phyloP scores from a whole-genome alignment of 2,113 vertebrate genomes.

The Mohoua ochrocephala region DNA sequence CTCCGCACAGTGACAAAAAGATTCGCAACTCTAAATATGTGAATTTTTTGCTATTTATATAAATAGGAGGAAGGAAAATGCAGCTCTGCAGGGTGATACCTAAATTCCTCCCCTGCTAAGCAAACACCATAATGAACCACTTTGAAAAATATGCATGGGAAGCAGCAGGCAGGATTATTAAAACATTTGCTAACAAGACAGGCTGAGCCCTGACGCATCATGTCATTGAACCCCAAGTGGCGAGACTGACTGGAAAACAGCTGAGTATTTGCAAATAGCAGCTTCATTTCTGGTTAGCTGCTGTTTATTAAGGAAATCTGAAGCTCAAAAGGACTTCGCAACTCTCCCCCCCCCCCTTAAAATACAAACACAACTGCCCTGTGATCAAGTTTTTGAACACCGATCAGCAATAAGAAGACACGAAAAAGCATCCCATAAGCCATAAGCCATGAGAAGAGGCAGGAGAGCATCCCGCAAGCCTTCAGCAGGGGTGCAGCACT shows the following conservation, averaged over 20 bases:
- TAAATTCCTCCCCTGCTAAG: background rate
- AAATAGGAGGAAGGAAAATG: background rate
- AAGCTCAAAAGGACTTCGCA: background rate
- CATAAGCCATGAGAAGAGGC: rapidly evolving
- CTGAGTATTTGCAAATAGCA: background rate
- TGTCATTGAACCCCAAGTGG: background rate
- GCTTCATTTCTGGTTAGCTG: background rate
- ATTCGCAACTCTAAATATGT: rapidly evolving
- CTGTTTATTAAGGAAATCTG: background rate
- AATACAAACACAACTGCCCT: background rate
- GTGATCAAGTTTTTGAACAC: background rate
- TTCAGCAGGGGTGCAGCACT: background rate
- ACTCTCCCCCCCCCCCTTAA: background rate
- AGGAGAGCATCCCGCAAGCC: background rate
- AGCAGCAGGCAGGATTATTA: background rate
- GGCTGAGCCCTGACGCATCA: background rate
- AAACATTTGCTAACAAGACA: background rate
- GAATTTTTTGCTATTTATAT: background rate
- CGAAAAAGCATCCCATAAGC: background rate
- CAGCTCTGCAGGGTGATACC: background rate
- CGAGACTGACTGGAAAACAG: background rate
- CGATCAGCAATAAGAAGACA: background rate
- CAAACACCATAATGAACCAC: background rate
- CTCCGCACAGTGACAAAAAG: background rate
- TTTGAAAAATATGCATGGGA: background rate